Base-by-base conservation (phyloP, 2,888 invertebrate species). In the Synanthedon andrenaeformis region DNA sequence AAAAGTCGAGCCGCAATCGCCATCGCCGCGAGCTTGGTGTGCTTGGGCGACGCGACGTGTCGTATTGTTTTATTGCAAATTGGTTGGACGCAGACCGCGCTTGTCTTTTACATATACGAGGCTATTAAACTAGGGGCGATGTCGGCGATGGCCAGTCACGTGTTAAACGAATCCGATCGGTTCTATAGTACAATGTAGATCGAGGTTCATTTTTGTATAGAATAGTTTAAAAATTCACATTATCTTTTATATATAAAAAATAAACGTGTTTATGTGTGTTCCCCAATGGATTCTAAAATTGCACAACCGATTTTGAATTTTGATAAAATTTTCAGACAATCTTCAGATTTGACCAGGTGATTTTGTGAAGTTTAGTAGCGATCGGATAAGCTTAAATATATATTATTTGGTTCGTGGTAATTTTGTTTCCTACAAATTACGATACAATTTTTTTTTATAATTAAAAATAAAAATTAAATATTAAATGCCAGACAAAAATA, bases 51-150 rank as follows among this genome's bases (percentile, higher is more conserved):
- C 35, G 35, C 35, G 67, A 68, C 61, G 68, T 67, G 77, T 82
- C 77, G 79, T 86, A 86, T 86, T 87, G 84, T 87, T 86, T 87
- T 87, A 87, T 86, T 86, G 86, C 86, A 87, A 87, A 87, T 87
- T 87, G 86, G 84, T 82, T 83, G 81, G 82, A 79, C 80, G 79
- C 76, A 77, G 72, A 76, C 79, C 80, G 79, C 78, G 80, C 74
- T 79, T 84, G 86, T 84, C 85, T 82, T 85, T 84, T 86, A 83
- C 85, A 86, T 84, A 84, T 81, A 85, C 81, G 79, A 81, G 75
- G 79, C 85, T 78, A 86, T 87, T 87, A 86, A 85, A 84, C 79
- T 75, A 77, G 81, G 70, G 10, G 10, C 35, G 35, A 35, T 35
- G 10, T 35, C 35, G 35, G 72, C 73, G 70, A 76, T 79, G 78